Conservation (phyloP, 2,113 vertebrate genomes). For the Ifrita kowaldi region DNA sequence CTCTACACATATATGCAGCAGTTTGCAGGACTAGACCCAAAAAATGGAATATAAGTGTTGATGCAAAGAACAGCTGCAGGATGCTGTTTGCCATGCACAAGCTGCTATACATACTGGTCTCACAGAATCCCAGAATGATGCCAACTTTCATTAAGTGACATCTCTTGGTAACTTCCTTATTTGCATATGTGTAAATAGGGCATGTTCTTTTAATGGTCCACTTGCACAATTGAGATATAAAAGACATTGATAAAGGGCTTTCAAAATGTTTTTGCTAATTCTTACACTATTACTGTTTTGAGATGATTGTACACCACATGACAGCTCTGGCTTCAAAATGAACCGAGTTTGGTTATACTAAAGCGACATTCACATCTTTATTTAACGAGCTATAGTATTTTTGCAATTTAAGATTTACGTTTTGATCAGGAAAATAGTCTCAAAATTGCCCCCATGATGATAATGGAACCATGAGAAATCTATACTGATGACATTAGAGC, state of each 20-base stretch:
- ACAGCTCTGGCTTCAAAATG: neutral
- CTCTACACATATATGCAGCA: neutral
- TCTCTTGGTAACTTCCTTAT: neutral
- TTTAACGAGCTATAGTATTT: slow-evolving; percentile 8
- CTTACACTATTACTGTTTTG: neutral
- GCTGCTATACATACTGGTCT: neutral
- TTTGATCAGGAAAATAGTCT: slow-evolving; percentile 41
- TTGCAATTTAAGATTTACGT: slow-evolving; percentile 30
- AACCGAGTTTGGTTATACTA: neutral
- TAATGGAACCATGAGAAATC: slow-evolving; percentile 24
- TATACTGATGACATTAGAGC: slow-evolving; percentile 28
- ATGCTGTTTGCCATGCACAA: neutral
- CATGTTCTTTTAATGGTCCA: neutral
- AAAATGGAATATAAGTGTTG: neutral
- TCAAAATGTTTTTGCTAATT: neutral
- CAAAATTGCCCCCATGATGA: slow-evolving; percentile 30
- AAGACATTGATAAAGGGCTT: neutral
- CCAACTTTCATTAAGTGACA: neutral
- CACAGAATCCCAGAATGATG: neutral
- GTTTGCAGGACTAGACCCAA: neutral
- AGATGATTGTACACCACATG: neutral
- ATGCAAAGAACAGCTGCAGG: neutral
- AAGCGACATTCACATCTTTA: neutral
- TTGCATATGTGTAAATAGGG: neutral
- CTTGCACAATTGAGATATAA: neutral